phyloP scores from a whole-genome alignment of 2,888 invertebrate species.

The Nysson spinosus region DNA sequence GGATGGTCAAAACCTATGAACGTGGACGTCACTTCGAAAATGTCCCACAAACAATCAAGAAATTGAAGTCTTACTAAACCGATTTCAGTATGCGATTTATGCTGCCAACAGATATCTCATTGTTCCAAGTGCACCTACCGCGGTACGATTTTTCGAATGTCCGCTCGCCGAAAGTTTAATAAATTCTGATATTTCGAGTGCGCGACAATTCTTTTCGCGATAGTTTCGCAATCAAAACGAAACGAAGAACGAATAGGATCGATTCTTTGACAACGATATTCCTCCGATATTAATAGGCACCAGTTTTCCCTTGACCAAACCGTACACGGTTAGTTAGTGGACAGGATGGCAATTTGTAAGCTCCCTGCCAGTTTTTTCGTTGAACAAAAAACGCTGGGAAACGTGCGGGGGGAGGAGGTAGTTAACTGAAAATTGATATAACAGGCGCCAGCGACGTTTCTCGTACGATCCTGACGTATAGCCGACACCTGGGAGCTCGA shows the following conservation, averaged over 20 bases:
- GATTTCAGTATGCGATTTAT: too few relatives aligned
- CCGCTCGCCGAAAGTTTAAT: too few relatives aligned
- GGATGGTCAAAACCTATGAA: too few relatives aligned
- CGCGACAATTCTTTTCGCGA: too few relatives aligned
- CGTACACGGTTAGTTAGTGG: slow-evolving; percentile 55
- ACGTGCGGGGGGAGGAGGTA: slow-evolving; percentile 6
- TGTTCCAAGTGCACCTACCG: too few relatives aligned
- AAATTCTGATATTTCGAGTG: too few relatives aligned
- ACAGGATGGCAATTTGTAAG: slow-evolving; percentile 59
- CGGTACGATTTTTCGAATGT: too few relatives aligned
- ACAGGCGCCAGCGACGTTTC: slow-evolving; percentile 19
- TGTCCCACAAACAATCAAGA: too few relatives aligned
- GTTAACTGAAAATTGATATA: slow-evolving; percentile 42
- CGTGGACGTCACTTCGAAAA: too few relatives aligned
- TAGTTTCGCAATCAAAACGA: neutral
- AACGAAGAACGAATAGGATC: neutral
- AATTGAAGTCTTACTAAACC: too few relatives aligned
- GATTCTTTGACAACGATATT: slow-evolving; percentile 7
- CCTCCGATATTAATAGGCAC: slow-evolving; percentile 28
- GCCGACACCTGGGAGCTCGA: slow-evolving; percentile 50
- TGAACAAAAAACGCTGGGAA: slow-evolving; percentile 5
- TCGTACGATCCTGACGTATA: slow-evolving; percentile 52
- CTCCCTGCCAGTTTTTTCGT: slow-evolving; percentile 22
- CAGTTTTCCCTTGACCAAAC: slow-evolving; percentile 43
- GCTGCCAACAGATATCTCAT: too few relatives aligned